Percentiles rank a stretch among this genome's conserved stretches.
phyloP scores from a whole-genome alignment of 2,113 vertebrate genomes.

The Gavialis gangeticus region DNA sequence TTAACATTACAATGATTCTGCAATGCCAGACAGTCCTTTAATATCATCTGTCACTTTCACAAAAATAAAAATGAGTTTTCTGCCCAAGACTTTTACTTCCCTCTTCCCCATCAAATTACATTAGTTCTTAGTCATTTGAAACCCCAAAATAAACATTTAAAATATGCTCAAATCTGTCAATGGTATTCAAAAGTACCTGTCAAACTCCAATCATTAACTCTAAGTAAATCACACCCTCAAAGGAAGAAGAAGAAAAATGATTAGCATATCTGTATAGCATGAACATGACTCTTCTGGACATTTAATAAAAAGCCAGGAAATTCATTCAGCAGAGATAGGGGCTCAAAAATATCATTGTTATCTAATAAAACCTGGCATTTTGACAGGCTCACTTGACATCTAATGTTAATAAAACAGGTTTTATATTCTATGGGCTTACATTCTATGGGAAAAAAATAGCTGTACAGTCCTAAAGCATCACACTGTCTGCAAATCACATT shows the following conservation, averaged over 20 bases:
- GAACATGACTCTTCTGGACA: not conserved
- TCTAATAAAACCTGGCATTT: constrained; percentile 71
- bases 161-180: not conserved
- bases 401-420: constrained; percentile 70
- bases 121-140: constrained; percentile 29
- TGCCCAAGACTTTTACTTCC: not conserved
- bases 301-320: constrained; percentile 27
- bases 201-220: not conserved
- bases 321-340: constrained; percentile 5
- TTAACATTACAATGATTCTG: constrained; percentile 25
- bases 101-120: not conserved
- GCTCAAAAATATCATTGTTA: constrained; percentile 64
- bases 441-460: not conserved
- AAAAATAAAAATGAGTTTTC: not conserved
- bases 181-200: constrained; percentile 14
- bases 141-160: not conserved
- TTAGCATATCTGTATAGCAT: not conserved
- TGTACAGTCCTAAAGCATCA: constrained; percentile 5
- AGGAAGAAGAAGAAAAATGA: not conserved
- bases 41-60: not conserved
- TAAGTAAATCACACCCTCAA: constrained; percentile 9
- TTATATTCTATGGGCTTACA: constrained; percentile 45
- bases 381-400: constrained; percentile 64
- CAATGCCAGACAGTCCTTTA: not conserved
- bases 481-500: constrained; percentile 4